Conservation (phyloP, 2,888 invertebrate species). For the Sisyra terminalis region DNA sequence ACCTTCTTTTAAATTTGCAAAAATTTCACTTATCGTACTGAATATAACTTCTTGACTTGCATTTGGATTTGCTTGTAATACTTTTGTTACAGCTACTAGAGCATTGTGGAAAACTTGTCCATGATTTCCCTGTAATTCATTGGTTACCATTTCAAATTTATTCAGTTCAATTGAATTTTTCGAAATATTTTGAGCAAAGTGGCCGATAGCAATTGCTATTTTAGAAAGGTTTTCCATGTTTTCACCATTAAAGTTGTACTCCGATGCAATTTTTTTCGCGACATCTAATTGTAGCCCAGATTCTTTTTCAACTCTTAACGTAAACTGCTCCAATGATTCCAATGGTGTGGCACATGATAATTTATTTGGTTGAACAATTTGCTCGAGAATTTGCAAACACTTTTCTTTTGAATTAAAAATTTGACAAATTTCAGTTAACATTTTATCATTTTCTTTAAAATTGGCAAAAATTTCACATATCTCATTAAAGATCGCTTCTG, state of each 20-base stretch:
- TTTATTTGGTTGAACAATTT: not conserved
- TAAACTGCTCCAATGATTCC: not conserved
- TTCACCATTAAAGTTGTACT: no score
- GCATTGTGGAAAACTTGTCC: conserved; percentile 22
- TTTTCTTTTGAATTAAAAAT: not conserved
- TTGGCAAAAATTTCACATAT: no score
- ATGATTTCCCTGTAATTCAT: conserved; percentile 19
- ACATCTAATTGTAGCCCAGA: not conserved
- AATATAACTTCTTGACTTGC: conserved; percentile 24
- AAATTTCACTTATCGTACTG: conserved; percentile 21
- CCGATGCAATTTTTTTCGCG: not conserved
- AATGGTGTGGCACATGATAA: not conserved
- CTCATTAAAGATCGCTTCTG: no score
- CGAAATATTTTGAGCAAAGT: no score
- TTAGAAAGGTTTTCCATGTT: no score
- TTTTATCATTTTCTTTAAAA: not conserved
- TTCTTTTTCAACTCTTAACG: not conserved
- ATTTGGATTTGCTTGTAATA: conserved; percentile 25
- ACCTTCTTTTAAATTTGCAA: conserved; percentile 21
- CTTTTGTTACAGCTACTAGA: conserved; percentile 24
- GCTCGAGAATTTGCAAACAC: not conserved
- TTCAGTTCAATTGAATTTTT: no score
- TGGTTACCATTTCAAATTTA: not conserved
- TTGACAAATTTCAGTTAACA: not conserved
- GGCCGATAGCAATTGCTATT: no score